Percentiles rank a stretch among this genome's conserved stretches.
Evolutionary conservation across 2,113 vertebrate genomes (phyloP).

Genomic region (Siniperca knerii): DNA sequence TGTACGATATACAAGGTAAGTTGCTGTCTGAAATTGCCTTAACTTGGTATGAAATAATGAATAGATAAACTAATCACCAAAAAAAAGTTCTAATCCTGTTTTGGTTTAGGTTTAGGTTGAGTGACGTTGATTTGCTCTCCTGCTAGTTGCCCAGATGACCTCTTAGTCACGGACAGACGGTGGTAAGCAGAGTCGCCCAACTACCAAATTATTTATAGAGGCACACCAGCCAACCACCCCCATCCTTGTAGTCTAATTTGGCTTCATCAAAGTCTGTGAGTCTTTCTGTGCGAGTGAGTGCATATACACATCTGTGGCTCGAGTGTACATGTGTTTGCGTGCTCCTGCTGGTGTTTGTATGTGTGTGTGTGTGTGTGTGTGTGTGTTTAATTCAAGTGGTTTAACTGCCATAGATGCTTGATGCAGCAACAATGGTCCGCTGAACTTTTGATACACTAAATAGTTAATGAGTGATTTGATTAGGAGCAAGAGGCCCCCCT

Average conservation of each 20-base stretch:
- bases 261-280: constrained; percentile 59
- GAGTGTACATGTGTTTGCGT: constrained; percentile 27
- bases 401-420: constrained; percentile 28
- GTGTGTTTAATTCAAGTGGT: constrained; percentile 51
- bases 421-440: constrained; percentile 55
- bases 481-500: constrained; percentile 66
- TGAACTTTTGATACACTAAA: constrained; percentile 77
- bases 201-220: constrained; percentile 79
- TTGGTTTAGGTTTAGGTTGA: constrained; percentile 51
- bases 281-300: constrained; percentile 41
- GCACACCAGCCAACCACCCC: constrained; percentile 66
- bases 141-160: constrained; percentile 74
- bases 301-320: constrained; percentile 21
- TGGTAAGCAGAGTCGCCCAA: constrained; percentile 73
- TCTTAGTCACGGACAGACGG: constrained; percentile 71
- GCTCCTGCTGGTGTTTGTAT: constrained; percentile 30
- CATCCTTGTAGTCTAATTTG: constrained; percentile 70
- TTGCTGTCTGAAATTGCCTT: not conserved
- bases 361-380: constrained; percentile 24
- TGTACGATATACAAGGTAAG: not conserved
- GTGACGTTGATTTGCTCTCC: constrained; percentile 59
- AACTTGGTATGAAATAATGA: not conserved
- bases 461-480: constrained; percentile 80
- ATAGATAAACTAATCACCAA: not conserved
- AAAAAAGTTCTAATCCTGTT: constrained; percentile 12